Percentiles rank a stretch among this genome's conserved stretches.
Conservation (phyloP, 2,113 vertebrate genomes). For the Fulica atra region DNA sequence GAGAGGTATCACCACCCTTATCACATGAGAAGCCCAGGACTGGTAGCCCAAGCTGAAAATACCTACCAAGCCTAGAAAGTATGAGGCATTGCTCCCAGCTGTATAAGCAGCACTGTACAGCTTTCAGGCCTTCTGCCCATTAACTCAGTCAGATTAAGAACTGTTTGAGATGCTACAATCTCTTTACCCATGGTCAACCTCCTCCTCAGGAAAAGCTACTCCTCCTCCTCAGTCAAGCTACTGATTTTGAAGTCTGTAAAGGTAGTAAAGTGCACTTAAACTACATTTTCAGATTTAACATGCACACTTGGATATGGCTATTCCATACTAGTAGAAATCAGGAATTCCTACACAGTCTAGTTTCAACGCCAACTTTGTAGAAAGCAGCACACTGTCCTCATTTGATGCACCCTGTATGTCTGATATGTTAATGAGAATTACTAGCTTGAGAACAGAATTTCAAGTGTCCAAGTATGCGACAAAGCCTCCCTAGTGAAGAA, state of each 20-base stretch:
- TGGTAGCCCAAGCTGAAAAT: neutral
- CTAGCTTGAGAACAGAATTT: neutral
- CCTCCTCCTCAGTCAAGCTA: too few relatives aligned
- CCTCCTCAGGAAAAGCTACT: neutral
- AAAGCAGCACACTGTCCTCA: neutral
- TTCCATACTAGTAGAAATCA: neutral
- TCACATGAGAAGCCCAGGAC: fast-evolving
- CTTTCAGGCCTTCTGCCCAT: neutral
- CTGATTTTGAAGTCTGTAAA: fast-evolving
- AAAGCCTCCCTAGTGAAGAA: neutral
- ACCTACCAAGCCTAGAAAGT: neutral
- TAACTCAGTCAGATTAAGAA: neutral
- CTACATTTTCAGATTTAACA: neutral
- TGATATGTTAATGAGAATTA: neutral
- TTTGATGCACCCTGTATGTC: neutral
- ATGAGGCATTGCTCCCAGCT: neutral
- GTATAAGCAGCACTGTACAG: neutral
- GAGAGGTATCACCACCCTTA: neutral
- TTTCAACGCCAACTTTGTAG: neutral
- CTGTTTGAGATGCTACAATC: neutral
- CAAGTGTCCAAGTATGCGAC: neutral
- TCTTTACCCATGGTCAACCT: neutral
- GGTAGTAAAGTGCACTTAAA: neutral
- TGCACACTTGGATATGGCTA: neutral
- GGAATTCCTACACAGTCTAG: neutral